Evolutionary conservation across 2,888 invertebrate genomes (phyloP).

Genomic region (Apamea sordens): DNA sequence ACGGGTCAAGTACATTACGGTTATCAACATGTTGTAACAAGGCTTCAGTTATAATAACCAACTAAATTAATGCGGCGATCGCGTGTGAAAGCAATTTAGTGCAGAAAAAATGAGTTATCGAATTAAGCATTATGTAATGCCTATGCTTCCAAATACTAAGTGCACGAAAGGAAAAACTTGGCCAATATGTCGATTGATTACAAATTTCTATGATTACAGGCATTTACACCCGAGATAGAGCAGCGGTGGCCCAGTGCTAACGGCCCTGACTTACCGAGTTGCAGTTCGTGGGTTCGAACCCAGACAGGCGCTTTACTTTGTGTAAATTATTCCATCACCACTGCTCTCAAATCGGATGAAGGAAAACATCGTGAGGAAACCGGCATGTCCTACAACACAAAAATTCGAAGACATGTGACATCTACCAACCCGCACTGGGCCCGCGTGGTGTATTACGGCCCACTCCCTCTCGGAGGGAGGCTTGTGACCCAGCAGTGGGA

Average conservation of each 20-base stretch:
- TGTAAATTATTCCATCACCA: background rate
- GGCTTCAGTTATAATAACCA: conserved; percentile 66
- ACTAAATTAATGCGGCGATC: conserved; percentile 73
- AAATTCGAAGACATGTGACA: background rate
- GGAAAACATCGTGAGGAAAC: background rate
- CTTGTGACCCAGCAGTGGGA: background rate
- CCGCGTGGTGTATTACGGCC: background rate
- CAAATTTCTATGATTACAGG: background rate
- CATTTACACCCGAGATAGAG: background rate
- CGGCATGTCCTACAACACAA: background rate
- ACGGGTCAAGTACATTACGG: conserved; percentile 65
- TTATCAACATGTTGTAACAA: conserved; percentile 62
- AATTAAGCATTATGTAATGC: conserved; percentile 44
- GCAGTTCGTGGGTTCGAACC: no score
- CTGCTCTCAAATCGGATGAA: background rate
- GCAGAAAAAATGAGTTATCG: conserved; percentile 56
- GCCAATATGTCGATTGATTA: background rate
- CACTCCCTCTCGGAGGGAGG: background rate
- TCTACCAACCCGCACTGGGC: background rate
- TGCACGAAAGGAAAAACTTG: conserved; percentile 7
- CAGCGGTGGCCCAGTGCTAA: background rate
- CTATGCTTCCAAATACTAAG: conserved; percentile 32
- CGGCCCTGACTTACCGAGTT: background rate
- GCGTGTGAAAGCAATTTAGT: conserved; percentile 68
- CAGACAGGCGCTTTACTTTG: background rate